Base-by-base conservation (phyloP, 2,797 vertebrate species). In the Todus mexicanus region DNA sequence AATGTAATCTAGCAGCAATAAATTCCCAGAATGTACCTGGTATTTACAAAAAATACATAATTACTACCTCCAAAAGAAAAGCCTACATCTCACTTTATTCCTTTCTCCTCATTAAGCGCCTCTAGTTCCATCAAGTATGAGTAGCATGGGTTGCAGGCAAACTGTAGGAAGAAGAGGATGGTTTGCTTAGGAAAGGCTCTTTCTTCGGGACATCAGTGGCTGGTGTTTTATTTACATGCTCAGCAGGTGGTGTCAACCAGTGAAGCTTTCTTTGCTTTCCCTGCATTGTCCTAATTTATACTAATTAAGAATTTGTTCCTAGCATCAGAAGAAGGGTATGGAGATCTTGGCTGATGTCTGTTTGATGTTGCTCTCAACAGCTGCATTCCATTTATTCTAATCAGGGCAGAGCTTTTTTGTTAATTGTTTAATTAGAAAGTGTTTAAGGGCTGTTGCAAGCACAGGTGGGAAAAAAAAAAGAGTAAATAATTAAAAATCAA, bases 401-500 rank as follows among this genome's bases (percentile, higher is more conserved):
- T 59, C 37, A 88, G 20, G 70, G 4, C 18, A 35, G 37, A 83
- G 20, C 2, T 63, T 74, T 82, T 63, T 19, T 4, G 6, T 35
- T 23, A 1, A 27, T 66, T 78, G 81, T 68, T 50, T 1, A 71
- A 25, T 27, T 65, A 48, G 8, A 4, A 84, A 31, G 3, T 21
- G 14, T 78, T 81, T 23, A 31, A 78, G 20, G 16, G 38, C 35
- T 71, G n/a, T 61, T 53, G 23, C 4, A 25, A n/a, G 50, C 66
- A 81, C 10, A 23, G 64, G 17, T 26, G 37, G 25, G 61, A 43
- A 61, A 48, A 53, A 26, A 51, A 59, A 75, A 43, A 27, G 18
- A 33, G 11, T 7, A 10, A 76, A 23, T 7, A 50, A 70, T 42
- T 42, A 45, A 81, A 75, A 7, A 53, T 9, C 0, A 0, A 16